phyloP scores from a whole-genome alignment of 1,140 invertebrate species.

The Neoseiulus cucumeris region DNA sequence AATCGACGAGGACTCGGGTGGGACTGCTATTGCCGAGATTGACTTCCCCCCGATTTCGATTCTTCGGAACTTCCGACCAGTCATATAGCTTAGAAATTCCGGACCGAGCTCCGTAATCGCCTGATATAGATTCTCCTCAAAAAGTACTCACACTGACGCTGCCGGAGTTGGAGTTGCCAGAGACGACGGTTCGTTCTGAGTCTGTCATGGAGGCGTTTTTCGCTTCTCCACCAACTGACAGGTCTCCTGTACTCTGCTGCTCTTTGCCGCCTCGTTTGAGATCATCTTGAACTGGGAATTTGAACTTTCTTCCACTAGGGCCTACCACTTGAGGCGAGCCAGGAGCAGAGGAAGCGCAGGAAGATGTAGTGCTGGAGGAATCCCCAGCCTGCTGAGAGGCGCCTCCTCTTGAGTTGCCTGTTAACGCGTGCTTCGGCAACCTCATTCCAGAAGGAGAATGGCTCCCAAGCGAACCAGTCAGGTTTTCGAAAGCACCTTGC shows the following conservation, averaged over 20 bases:
- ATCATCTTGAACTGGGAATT: conserved; percentile 48
- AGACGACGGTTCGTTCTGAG: conserved; percentile 59
- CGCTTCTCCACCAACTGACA: conserved; percentile 30
- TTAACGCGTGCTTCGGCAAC: background rate
- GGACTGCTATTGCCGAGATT: background rate
- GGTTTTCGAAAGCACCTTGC: conserved; percentile 17
- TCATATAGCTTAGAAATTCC: background rate
- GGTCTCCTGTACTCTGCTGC: conserved; percentile 16
- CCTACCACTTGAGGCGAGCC: conserved; percentile 46
- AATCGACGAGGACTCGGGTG: background rate
- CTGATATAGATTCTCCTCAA: background rate
- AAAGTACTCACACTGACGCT: conserved; percentile 31
- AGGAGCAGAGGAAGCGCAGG: conserved; percentile 85
- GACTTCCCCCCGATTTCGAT: background rate
- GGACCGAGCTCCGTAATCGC: background rate
- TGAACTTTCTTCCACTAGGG: conserved; percentile 43
- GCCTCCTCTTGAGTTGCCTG: conserved; percentile 8
- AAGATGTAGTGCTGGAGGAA: conserved; percentile 81
- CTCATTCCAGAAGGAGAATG: conserved; percentile 16
- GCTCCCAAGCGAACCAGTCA: conserved; percentile 2
- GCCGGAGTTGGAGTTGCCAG: conserved; percentile 40
- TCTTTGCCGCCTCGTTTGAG: background rate
- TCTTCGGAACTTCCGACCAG: background rate
- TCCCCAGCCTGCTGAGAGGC: conserved; percentile 28
- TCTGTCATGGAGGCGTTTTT: conserved; percentile 53